phyloP scores from a whole-genome alignment of 2,113 vertebrate species.

The Phasianus colchicus region DNA sequence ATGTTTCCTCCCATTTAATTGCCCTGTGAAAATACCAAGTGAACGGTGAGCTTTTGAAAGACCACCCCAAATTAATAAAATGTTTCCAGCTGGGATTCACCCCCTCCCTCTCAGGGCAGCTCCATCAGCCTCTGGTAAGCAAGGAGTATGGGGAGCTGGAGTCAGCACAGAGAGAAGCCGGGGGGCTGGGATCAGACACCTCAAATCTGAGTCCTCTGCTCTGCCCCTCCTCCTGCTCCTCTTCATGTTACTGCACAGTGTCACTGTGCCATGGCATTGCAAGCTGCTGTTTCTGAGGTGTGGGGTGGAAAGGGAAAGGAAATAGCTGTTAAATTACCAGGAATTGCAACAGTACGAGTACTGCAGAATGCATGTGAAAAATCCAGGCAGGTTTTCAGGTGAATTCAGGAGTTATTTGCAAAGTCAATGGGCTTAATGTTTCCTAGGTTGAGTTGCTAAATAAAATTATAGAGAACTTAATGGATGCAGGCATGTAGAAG shows the following conservation, averaged over 20 bases:
- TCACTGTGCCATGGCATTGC: accelerated
- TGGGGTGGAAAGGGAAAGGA: neutral
- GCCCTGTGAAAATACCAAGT: conserved; percentile 4
- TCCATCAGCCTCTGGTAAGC: accelerated
- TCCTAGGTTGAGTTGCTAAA: neutral
- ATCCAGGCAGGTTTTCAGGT: neutral
- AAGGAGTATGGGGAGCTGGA: accelerated
- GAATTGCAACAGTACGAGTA: neutral
- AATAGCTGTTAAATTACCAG: neutral
- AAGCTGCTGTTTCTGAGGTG: neutral
- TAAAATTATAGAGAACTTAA: neutral
- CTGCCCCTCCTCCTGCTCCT: neutral
- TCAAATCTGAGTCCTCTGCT: neutral
- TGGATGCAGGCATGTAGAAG: neutral
- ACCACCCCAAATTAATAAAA: neutral
- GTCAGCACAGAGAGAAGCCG: neutral
- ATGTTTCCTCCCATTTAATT: conserved; percentile 32
- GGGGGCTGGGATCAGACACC: neutral
- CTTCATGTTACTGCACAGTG: neutral
- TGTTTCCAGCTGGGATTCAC: neutral
- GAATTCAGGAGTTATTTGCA: neutral
- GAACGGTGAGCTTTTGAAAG: neutral
- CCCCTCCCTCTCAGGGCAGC: neutral
- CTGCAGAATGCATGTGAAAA: neutral
- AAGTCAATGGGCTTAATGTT: neutral